Evolutionary conservation across 2,797 vertebrate genomes (phyloP).

Genomic region (Hemibagrus guttatus): DNA sequence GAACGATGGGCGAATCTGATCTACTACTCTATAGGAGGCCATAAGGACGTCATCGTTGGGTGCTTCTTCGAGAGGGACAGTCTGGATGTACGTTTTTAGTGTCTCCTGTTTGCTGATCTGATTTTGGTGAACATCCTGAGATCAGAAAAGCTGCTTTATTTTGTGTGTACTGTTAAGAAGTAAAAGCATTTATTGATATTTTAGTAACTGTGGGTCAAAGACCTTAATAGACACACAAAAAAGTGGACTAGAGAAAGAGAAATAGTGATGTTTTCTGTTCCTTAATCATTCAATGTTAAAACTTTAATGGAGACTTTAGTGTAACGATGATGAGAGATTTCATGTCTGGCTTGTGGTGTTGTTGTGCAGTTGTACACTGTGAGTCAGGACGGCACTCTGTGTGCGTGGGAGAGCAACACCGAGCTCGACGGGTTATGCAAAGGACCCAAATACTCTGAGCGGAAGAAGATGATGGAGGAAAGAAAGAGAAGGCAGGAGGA

Average conservation of each 20-base stretch:
- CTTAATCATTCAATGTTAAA: neutral
- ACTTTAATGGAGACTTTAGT: neutral
- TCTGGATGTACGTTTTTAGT: slow-evolving; percentile 81
- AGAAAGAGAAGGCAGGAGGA: slow-evolving; percentile 17
- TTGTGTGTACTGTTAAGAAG: neutral
- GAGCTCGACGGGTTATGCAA: slow-evolving; percentile 78
- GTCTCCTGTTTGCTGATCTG: neutral
- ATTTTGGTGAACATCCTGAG: neutral
- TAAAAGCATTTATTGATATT: neutral
- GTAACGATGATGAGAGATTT: too few relatives aligned
- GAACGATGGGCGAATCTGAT: slow-evolving; percentile 95
- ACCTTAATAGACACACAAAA: neutral
- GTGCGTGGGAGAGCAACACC: slow-evolving; percentile 92
- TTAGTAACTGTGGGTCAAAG: neutral
- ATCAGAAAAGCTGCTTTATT: neutral
- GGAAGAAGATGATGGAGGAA: slow-evolving; percentile 45
- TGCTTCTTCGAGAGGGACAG: slow-evolving; percentile 94
- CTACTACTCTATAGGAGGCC: slow-evolving; percentile 92
- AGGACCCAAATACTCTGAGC: slow-evolving; percentile 49
- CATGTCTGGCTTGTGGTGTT: neutral
- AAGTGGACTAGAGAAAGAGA: neutral
- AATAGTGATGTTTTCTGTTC: neutral
- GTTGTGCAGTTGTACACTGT: slow-evolving; percentile 86
- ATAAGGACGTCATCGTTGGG: slow-evolving; percentile 89
- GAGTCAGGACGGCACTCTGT: slow-evolving; percentile 89